Base-by-base conservation (phyloP, 1,140 invertebrate genomes). In the Drosophila parvula region DNA sequence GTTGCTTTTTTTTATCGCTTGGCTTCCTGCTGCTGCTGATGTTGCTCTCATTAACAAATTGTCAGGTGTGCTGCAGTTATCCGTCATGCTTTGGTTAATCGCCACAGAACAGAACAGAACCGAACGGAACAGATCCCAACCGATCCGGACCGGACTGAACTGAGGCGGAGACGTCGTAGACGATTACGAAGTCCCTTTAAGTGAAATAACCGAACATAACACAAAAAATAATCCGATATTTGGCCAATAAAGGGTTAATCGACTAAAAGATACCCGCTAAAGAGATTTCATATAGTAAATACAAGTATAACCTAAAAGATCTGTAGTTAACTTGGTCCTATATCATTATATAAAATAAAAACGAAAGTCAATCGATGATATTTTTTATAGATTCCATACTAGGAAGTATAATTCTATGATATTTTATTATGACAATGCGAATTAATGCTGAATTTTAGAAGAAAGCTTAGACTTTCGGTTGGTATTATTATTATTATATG, bases 11-110 rank as follows among this genome's bases (percentile, higher is more conserved):
- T 86, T 86, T 88, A 88, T 88, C 84, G 84, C 83, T 83, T 88
- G 71, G 84, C 83, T 85, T 85, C 82, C 82, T 85, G 82, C 65
- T 71, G 68, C 74, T 68, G 57, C 55, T 74, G 80, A 75, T 83
- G 84, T 80, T 89, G 83, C 84, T 83, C 84, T 89, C 84, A 89
- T 89, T 89, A 89, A 89, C 84, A 89, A 89, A 89, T 89, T 89
- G 84, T 89, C 84, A 89, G 84, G 84, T 89, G 84, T 89, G 27
- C 68, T 22, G 41, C 83, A 83, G 80, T 89, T 84, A 80, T 80
- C 79, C 84, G 84, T 89, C 84, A 89, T 89, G 84, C 44, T 78
- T 89, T 89, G 67, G 78, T 89, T 89, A 80, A 89, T 89, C 77
- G 78, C 73, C 81, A 62, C 68, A 73, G 83, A 79, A 70, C 68